These are phyloP conservation scores for Percopsis transmontana DNA, from an alignment of 2,113 vertebrate genomes.

Conservation along the genomic window DNA sequence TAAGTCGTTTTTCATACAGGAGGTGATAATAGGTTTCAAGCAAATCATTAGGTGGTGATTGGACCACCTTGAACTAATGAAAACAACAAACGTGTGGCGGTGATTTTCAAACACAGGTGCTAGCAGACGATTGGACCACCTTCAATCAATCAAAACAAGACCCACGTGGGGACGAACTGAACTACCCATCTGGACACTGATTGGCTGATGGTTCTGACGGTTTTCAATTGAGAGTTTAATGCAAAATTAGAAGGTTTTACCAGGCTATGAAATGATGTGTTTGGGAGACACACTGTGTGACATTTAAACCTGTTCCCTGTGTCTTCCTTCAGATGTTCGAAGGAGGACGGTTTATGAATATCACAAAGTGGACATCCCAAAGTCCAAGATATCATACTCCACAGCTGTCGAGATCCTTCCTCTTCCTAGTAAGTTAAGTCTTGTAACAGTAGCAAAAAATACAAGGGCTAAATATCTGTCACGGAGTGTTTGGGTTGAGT, in stretches of 20 bases:
- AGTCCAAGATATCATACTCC: slow-evolving; percentile 87
- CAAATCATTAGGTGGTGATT: not conserved
- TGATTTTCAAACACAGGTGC: no score
- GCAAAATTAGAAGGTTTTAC: no score
- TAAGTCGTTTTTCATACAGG: no score
- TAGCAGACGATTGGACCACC: no score
- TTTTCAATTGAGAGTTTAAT: not conserved
- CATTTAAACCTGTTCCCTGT: slow-evolving; percentile 8
- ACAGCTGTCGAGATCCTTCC: slow-evolving; percentile 91
- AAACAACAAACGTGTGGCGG: not conserved
- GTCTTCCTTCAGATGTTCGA: slow-evolving; percentile 82
- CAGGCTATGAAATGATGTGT: not conserved
- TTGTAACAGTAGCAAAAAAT: not conserved
- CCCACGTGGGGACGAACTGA: no score
- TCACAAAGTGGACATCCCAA: slow-evolving; percentile 91
- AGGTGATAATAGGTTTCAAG: not conserved
- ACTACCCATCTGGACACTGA: no score
- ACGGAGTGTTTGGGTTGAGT: no score
- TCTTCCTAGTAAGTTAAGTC: slow-evolving; percentile 85
- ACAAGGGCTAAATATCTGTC: not conserved
- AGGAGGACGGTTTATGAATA: slow-evolving; percentile 98
- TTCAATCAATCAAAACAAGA: no score
- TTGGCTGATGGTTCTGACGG: not conserved
- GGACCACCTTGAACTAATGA: not conserved
- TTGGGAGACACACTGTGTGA: not conserved